Evolutionary conservation across 2,797 vertebrate species (phyloP).

Genomic region (Typhlichthys eigenmanni): DNA sequence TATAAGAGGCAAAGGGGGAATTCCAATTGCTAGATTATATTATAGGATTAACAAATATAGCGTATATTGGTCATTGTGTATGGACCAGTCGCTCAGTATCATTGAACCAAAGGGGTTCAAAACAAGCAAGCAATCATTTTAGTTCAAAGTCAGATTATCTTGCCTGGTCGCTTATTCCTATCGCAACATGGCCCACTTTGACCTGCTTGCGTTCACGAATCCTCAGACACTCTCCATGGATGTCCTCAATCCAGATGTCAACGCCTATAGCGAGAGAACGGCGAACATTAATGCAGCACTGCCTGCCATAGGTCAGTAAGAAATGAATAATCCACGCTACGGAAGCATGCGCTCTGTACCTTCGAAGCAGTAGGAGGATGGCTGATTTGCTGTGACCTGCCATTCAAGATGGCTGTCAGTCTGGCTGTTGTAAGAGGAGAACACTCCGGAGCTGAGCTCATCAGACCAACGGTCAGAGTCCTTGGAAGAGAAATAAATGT

Average conservation of each 20-base stretch:
- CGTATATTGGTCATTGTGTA: too few relatives aligned
- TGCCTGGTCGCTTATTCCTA: conserved; percentile 93
- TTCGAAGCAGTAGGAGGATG: conserved; percentile 80
- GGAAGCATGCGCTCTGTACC: conserved; percentile 63
- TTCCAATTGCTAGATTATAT: too few relatives aligned
- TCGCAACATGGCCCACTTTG: conserved; percentile 91
- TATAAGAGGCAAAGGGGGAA: too few relatives aligned
- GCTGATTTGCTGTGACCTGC: conserved; percentile 77
- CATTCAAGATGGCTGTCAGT: conserved; percentile 79
- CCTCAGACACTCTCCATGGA: conserved; percentile 87
- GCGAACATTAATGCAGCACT: neutral
- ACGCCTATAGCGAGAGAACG: conserved; percentile 76
- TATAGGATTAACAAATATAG: too few relatives aligned
- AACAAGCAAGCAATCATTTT: neutral
- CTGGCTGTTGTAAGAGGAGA: conserved; percentile 88
- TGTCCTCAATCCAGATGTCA: conserved; percentile 90
- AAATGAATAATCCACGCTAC: neutral
- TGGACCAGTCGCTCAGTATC: too few relatives aligned
- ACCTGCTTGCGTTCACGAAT: conserved; percentile 88
- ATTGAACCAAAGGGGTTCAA: neutral
- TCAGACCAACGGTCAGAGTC: conserved; percentile 86
- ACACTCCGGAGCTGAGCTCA: conserved; percentile 92
- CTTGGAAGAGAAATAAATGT: conserved; percentile 49
- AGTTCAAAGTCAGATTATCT: conserved; percentile 25
- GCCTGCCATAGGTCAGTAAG: too few relatives aligned